A percentile compares a stretch with the other conserved stretches of the same genome.
Conservation (phyloP, 1,140 invertebrate species). For the Rhizoglyphus robini region DNA sequence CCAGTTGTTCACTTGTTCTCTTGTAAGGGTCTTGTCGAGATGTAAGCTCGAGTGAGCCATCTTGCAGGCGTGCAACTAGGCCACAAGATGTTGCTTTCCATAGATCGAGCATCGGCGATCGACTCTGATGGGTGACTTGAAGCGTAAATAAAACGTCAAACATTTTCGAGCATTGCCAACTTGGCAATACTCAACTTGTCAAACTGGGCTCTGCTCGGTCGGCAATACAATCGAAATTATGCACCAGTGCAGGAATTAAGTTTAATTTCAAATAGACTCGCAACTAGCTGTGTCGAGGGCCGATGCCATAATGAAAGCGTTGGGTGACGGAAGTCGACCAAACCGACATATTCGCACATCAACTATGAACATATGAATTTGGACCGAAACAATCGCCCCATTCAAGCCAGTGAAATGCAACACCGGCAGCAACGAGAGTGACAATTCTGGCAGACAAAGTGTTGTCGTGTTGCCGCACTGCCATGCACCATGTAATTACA, state of each 20-base stretch:
- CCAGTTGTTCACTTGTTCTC: no score
- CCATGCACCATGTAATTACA: neutral
- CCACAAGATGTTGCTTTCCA: neutral
- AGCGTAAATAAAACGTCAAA: constrained; percentile 15
- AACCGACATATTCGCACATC: neutral
- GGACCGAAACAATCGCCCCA: neutral
- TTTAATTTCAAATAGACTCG: constrained; percentile 10
- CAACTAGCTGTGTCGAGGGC: neutral
- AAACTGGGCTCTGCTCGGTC: neutral
- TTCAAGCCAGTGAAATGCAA: neutral
- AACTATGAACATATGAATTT: neutral
- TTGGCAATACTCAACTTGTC: constrained; percentile 1
- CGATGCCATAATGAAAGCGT: neutral
- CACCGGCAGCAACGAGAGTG: neutral
- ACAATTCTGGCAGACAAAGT: constrained; percentile 9
- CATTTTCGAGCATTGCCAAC: neutral
- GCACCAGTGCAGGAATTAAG: neutral
- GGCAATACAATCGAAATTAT: neutral
- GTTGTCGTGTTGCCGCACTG: neutral
- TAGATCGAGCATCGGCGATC: neutral
- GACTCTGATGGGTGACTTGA: neutral
- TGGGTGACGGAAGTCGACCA: constrained; percentile 1
- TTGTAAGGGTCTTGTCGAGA: neutral
- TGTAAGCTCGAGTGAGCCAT: neutral
- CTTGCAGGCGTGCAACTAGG: constrained; percentile 1